These are phyloP conservation scores for Antrozous pallidus DNA, from an alignment of 2,797 vertebrate species.

Conservation along the genomic window DNA sequence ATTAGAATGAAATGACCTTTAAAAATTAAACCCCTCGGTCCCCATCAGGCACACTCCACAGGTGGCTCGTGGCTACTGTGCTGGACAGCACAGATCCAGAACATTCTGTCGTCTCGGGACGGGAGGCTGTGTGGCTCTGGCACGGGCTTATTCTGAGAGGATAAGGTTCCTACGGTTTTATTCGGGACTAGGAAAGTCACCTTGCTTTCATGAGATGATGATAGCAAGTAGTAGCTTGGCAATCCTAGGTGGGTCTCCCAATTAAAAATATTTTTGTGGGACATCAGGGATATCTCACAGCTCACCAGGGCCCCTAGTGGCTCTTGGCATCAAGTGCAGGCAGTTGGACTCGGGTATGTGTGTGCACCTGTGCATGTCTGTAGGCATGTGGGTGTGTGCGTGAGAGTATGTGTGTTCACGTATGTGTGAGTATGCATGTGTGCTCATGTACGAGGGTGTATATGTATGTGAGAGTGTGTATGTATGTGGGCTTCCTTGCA, in stretches of 20 bases:
- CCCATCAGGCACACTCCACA: neutral
- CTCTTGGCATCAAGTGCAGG: neutral
- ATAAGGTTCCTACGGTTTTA: neutral
- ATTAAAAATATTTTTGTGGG: neutral
- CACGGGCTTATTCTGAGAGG: neutral
- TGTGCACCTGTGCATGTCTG: no score
- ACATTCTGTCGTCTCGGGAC: neutral
- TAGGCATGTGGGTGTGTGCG: no score
- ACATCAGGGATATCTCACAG: neutral
- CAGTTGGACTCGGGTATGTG: no score
- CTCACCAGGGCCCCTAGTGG: neutral
- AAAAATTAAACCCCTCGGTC: neutral
- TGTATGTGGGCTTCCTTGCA: neutral
- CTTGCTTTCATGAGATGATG: neutral
- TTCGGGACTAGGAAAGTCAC: neutral
- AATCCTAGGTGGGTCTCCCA: neutral
- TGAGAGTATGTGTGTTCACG: no score
- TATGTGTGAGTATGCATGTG: rapidly evolving
- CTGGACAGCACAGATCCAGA: neutral
- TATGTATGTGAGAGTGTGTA: neutral
- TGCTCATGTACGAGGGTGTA: rapidly evolving
- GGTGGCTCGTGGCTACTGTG: neutral
- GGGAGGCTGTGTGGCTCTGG: neutral
- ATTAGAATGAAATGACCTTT: neutral
- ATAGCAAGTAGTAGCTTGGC: neutral